A percentile compares a stretch with the other conserved stretches of the same genome.
Conservation (phyloP, 2,113 vertebrate genomes). For the Aphelocoma coerulescens region DNA sequence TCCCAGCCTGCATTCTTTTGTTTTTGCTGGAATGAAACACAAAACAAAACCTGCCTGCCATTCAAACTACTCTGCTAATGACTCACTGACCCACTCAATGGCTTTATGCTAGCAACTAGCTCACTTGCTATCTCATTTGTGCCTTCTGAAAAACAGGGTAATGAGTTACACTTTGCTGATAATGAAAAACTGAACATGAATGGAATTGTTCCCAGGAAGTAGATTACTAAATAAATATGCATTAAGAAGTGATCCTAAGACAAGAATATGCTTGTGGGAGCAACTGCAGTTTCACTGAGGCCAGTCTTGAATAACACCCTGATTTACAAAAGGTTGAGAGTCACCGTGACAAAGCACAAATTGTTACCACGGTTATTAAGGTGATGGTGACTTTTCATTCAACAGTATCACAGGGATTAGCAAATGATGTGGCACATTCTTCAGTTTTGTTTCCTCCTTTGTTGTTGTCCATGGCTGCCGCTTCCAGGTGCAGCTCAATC, state of each 20-base stretch:
- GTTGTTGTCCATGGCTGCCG: not conserved
- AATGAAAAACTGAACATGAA: not conserved
- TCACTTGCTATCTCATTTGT: not conserved
- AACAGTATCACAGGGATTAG: not conserved
- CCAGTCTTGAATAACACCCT: not conserved
- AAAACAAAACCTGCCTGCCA: not conserved
- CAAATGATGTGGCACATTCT: not conserved
- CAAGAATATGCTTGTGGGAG: not conserved
- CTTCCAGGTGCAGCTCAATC: not conserved
- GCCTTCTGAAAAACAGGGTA: not conserved
- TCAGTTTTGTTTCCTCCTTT: not conserved
- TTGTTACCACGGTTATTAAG: not conserved
- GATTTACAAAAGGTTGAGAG: not conserved
- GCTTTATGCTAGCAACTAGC: not conserved
- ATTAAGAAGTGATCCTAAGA: not conserved
- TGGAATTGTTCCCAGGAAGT: not conserved
- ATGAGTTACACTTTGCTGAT: not conserved
- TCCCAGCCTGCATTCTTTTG: not conserved
- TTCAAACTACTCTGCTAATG: not conserved
- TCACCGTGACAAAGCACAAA: slow-evolving; percentile 2
- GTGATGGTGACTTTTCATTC: not conserved
- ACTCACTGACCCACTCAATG: not conserved
- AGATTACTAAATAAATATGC: slow-evolving; percentile 18
- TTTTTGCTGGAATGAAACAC: not conserved
- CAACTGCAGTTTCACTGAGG: not conserved